Base-by-base conservation (phyloP, 2,888 invertebrate species). In the Archips crataeganus region DNA sequence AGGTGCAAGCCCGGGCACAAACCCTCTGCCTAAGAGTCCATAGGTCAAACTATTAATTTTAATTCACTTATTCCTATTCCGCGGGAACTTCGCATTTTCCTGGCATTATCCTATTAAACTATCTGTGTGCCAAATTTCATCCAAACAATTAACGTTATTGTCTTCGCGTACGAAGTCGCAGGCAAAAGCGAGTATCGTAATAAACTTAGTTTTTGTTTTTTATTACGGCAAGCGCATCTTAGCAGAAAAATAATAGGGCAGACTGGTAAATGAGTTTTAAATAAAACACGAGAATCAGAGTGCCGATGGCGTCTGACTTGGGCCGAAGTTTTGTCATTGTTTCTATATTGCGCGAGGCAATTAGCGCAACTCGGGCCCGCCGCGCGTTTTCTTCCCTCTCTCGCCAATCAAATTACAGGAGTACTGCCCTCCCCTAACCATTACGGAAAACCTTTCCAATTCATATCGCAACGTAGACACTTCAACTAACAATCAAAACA, bases 301-400 rank as follows among this genome's bases (percentile, higher is more conserved):
- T 84, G 83, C 84, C 84, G 85, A 80, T 82, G 85, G 83, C 84
- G 86, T 81, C 83, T 86, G 87, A 87, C 86, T 85, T 87, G 87
- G 81, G 81, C 82, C 85, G 83, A 93, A 94, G 89, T 93, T 94
- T 92, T 92, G 91, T 92, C 91, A 93, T 94, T 94, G 94, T 94
- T 93, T 91, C 90, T 88, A 88, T 92, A 93, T 93, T 92, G 92
- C 90, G 87, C 90, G 86, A 83, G 90, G 94, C 94, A 94, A 94
- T 94, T 94, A 94, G 92, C 87, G 87, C 89, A 84, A 86, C 87
- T 88, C 85, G 89, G 90, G 87, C 87, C 84, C 84, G 85, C 82
- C 80, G 85, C 85, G 79, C 82, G 80, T 87, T 85, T 85, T 82
- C 84, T 82, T 82, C 78, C 82, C 82, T 81, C 81, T 81, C 81